Percentiles rank a stretch among this genome's conserved stretches.
Conservation (phyloP, 1,140 invertebrate species). For the Drosophila arawakana region DNA sequence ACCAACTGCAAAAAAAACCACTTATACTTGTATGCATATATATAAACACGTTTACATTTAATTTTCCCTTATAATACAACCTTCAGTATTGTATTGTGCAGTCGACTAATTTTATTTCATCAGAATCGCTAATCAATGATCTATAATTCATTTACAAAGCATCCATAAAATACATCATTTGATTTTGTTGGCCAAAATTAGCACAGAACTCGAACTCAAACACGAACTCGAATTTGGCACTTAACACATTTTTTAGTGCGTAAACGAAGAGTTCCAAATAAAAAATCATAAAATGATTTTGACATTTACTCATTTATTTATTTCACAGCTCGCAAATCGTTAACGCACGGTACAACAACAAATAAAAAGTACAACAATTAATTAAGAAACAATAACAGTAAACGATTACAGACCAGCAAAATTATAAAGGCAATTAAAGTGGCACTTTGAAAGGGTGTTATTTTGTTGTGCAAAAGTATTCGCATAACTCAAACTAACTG, state of each 20-base stretch:
- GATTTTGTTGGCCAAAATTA: constrained; percentile 50
- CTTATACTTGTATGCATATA: not conserved
- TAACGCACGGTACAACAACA: constrained; percentile 41
- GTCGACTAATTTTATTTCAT: constrained; percentile 44
- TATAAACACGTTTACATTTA: no score
- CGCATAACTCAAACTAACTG: no score
- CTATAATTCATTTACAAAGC: constrained; percentile 54
- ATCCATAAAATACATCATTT: constrained; percentile 30
- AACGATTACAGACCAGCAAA: not conserved
- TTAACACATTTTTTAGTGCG: constrained; percentile 72
- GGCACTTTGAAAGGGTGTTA: not conserved
- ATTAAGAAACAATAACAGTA: not conserved
- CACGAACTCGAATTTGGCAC: constrained; percentile 30
- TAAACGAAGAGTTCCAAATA: constrained; percentile 63
- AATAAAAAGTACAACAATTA: constrained; percentile 3
- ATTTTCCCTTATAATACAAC: constrained; percentile 25
- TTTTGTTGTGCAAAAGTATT: not conserved
- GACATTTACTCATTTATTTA: constrained; percentile 22
- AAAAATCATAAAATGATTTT: constrained; percentile 49
- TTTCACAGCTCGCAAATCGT: constrained; percentile 58
- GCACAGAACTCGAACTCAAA: constrained; percentile 41
- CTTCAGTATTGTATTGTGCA: constrained; percentile 31
- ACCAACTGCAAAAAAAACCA: not conserved
- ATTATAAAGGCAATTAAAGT: not conserved
- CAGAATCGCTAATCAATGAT: constrained; percentile 38